Evolutionary conservation across 2,113 vertebrate species (phyloP).

Genomic region (Collichthys lucidus): DNA sequence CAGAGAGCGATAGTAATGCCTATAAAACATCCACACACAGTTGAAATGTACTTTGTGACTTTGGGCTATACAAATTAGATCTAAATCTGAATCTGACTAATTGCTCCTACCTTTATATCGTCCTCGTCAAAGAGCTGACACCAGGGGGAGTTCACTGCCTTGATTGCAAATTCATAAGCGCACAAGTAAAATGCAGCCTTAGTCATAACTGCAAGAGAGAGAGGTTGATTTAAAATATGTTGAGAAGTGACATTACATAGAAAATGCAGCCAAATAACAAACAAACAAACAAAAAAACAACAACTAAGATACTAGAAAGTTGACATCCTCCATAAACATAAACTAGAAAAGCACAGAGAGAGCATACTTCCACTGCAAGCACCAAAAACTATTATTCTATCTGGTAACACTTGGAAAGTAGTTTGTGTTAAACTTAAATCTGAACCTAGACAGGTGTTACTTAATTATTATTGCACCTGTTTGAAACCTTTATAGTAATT

Average conservation of each 20-base stretch:
- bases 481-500: neutral
- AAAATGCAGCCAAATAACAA: neutral
- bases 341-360: neutral
- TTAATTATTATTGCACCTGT: neutral
- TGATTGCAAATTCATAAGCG: conserved; percentile 91
- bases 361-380: neutral
- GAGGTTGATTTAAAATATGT: neutral
- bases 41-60: neutral
- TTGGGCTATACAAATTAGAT: too few relatives aligned
- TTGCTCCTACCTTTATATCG: conserved; percentile 88
- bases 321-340: too few relatives aligned
- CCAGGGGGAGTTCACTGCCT: conserved; percentile 88
- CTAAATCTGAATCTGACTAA: neutral
- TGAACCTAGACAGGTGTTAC: neutral
- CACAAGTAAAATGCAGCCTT: conserved; percentile 92
- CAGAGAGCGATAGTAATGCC: too few relatives aligned
- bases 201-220: conserved; percentile 85
- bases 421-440: neutral
- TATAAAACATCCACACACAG: neutral
- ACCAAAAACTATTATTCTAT: neutral
- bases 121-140: conserved; percentile 90
- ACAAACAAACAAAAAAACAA: neutral
- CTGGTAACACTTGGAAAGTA: conserved; percentile 3
- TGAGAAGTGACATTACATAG: conserved; percentile 82
- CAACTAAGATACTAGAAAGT: neutral